Evolutionary conservation across 1,140 invertebrate species (phyloP), one percentile per base, ranked within the genome.

Genomic region (Cyclina sinensis): DNA sequence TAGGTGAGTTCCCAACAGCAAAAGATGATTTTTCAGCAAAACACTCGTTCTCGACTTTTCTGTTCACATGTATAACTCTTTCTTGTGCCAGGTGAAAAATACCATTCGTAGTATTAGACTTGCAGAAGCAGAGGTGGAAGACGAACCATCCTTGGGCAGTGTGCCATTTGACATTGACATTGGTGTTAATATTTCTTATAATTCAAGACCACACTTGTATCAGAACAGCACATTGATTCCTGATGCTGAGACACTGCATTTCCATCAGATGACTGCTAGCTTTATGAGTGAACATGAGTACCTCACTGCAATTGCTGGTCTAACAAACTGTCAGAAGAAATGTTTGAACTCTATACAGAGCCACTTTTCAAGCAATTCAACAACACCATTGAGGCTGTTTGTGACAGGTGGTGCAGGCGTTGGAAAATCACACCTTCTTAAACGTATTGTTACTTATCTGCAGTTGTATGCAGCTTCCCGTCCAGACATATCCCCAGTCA

Each of bases 391-490:
- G 16, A 16, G 74, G 16, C 37, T 78, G 3, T 78, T 78, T 46
- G 27, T 78, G 12, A 78, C 74, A 46, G 74, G 74, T 14, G 74
- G 46, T 24, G 74, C 74, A 35, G 74, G 74, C 11, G 74, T 78
- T n/a, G 74, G 74, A 43, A 78, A 78, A 24, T 78, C 74, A 27
- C 48, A 16, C 37, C 46, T 78, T 30, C n/a, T 78, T 7, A 78
- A 51, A 27, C 4, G 11, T 7, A 14, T 78, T 43, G 39, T 78
- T 78, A 5, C 74, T 51, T 78, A 46, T 46, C 27, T 78, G 39
- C 74, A 78, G 27, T 27, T 78, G 74, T 16, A n/a, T 11, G 48
- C 74, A 9, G 21, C 46, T 78, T 12, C 27, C 11, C 11, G 18
- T 7, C 9, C 39, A 30, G 46, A 14, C 11, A 3, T 16, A 16